These are phyloP conservation scores for Phaonia tiefii DNA, from an alignment of 2,888 invertebrate genomes.

Conservation along the genomic window DNA sequence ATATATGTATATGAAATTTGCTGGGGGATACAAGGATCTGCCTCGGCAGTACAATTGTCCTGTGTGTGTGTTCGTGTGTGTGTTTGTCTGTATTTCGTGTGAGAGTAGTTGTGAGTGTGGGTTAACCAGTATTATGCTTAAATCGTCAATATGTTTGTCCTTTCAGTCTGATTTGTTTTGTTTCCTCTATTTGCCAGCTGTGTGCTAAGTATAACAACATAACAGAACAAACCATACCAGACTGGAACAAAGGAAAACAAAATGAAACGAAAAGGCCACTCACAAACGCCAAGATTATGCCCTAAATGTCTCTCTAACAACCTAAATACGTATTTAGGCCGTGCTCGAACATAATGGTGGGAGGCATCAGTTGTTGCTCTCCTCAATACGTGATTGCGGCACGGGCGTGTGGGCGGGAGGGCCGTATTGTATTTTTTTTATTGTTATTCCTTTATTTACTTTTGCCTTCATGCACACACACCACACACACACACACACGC, in stretches of 20 bases:
- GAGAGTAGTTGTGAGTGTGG: not conserved
- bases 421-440: conserved; percentile 46
- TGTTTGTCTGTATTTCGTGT: not conserved
- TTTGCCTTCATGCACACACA: conserved; percentile 57
- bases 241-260: conserved; percentile 14
- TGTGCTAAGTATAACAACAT: conserved; percentile 39
- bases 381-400: conserved; percentile 9
- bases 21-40: too few species aligned
- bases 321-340: conserved; percentile 48
- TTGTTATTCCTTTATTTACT: conserved; percentile 64
- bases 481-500: not conserved
- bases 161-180: conserved; percentile 43
- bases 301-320: conserved; percentile 54
- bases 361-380: conserved; percentile 62
- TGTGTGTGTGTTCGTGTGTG: not conserved
- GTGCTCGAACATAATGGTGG: conserved; percentile 39
- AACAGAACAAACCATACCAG: too few species aligned
- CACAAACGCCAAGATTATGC: conserved; percentile 58
- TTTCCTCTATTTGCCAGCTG: conserved; percentile 51
- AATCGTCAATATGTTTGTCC: conserved; percentile 57
- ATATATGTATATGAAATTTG: not conserved
- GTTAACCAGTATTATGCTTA: conserved; percentile 25
- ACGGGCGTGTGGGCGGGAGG: too few species aligned
- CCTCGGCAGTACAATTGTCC: too few species aligned
- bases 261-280: conserved; percentile 33